Conservation (phyloP, 2,113 vertebrate genomes). For the Trogon surrucura region DNA sequence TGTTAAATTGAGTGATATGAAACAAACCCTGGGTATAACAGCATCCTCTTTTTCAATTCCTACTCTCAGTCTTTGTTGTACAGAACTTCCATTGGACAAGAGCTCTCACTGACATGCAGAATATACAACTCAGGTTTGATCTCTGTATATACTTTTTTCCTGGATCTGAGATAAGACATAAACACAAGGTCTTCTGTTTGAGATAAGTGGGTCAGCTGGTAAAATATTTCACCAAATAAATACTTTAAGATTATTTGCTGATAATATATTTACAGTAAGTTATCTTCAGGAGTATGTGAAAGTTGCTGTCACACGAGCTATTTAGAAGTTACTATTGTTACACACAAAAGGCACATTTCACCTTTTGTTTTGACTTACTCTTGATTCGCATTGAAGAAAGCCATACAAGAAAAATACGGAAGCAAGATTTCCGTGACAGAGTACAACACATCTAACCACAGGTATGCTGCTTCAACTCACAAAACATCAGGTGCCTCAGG, state of each 20-base stretch:
- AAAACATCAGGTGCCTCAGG: neutral
- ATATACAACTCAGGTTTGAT: neutral
- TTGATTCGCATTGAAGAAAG: neutral
- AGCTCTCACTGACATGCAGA: neutral
- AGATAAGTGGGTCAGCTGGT: neutral
- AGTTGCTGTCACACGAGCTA: neutral
- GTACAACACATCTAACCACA: fast-evolving
- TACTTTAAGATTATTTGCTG: neutral
- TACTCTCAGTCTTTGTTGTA: neutral
- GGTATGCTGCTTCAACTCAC: neutral
- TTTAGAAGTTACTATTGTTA: neutral
- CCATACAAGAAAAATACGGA: neutral
- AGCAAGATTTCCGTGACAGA: neutral
- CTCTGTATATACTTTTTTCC: neutral
- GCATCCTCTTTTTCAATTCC: neutral
- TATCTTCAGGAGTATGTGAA: neutral
- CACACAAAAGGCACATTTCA: neutral
- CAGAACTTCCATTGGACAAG: neutral
- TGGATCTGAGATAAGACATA: neutral
- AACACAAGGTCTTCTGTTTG: neutral
- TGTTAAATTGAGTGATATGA: neutral
- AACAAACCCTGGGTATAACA: neutral
- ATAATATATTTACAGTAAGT: neutral
- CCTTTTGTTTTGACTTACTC: neutral
- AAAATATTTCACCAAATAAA: neutral